Evolutionary conservation across 35 echinoderm and acorn worm genomes (phyloP), one percentile per base, ranked within the genome.

Genomic region (Ptychodera flava): DNA sequence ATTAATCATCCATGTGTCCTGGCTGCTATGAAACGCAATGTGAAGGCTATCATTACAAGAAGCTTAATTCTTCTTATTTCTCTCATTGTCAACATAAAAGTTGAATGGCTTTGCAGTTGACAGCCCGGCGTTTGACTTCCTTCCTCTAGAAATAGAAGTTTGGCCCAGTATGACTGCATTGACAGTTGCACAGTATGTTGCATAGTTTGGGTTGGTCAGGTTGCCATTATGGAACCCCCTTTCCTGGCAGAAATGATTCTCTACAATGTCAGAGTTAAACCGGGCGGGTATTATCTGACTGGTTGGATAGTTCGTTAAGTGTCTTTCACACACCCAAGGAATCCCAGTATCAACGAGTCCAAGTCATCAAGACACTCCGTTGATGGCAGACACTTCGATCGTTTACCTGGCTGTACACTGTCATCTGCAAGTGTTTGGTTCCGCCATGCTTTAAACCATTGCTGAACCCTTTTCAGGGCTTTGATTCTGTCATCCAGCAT

Each of bases 201-300:
- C 37, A 34, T 85, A 85, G 22, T 35, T 1, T 10, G 35, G 6
- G 32, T 53, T 85, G 37, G 84, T 85, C 0, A 45, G 15, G 35
- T 85, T 85, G 0, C 84, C 84, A 53, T 75, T 75, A 29, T 85
- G 84, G 0, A 85, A 1, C 22, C 84, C 84, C 12, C 84, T 22
- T 53, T 85, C 35, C 35, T 85, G n/a, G n/a, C n/a, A n/a, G n/a
- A n/a, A n/a, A n/a, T n/a, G n/a, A n/a, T n/a, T n/a, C n/a, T n/a
- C n/a, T 35, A 45, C 84, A 85, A 85, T 85, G 37, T 85, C 84
- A 1, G 84, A 85, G 33, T 85, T 85, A 29, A 85, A 85, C 1
- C 84, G 16, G 14, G 87, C 80, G 22, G 86, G 87, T 28, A 88
- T 28, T 6, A 88, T 81, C 22, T 88, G 1, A 32, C 87, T 37